Base-by-base conservation (phyloP, 2,113 vertebrate species). In the Chauna torquata region DNA sequence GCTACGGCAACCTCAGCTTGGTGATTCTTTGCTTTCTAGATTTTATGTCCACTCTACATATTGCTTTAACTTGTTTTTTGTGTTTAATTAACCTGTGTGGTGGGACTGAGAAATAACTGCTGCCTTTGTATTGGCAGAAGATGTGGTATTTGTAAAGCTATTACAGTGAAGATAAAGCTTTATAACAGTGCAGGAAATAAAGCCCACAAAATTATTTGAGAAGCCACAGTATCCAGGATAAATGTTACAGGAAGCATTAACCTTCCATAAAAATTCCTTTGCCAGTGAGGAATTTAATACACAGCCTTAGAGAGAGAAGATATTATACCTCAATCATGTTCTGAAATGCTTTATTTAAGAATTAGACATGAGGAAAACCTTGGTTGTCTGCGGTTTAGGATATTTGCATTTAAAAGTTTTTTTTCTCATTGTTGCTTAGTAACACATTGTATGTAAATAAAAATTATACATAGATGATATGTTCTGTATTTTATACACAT, bases 161-260 rank as follows among this genome's bases (percentile, higher is more conserved):
- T 88, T 95, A 95, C 5, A 44, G 71, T 71, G 57, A 96, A 97
- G 96, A 96, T 95, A 96, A 96, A 94, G 82, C 96, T 97, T 97
- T 96, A 68, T 95, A 97, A 97, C 82, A 95, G 66, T 79, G 82
- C 76, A 96, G 93, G 92, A 97, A 91, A 97, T 97, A 98, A 96
- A 97, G 71, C 94, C 96, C 82, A 88, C 93, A 92, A 91, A 97
- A 97, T 98, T 96, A 94, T 97, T 95, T 71, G 88, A 97, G 97
- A 98, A 97, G 85, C 93, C 89, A 93, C 80, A 55, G 93, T 95
- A 94, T 96, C 91, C 96, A 96, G 96, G 93, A 97, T 97, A 97
- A 98, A 97, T 97, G 94, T 97, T 98, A 97, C 86, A 97, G 96
- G 84, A 98, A 95, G 90, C 97, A 97, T 98, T 98, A 98, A 97